Base-by-base conservation (phyloP, 2,113 vertebrate genomes). In the Corythoichthys haematopterus region DNA sequence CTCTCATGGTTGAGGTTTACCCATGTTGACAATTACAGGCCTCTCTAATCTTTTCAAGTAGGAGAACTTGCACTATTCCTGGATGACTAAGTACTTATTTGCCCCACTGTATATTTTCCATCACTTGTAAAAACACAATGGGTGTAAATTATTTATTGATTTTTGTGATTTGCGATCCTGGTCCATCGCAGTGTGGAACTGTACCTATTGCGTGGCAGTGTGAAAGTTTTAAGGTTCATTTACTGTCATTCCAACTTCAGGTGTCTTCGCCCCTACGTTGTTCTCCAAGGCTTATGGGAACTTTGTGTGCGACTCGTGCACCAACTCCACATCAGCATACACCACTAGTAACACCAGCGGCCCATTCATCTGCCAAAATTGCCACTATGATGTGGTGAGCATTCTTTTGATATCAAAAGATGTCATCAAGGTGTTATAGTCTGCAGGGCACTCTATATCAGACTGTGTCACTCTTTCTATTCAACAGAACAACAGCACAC, bases 261-360 rank as follows among this genome's bases (percentile, higher is more conserved):
- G 95, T 28, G 94, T 94, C 51, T 96, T 96, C 67, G 94, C 95
- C 7, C 94, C 94, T 0, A 95, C 94, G 0, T 82, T 96, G 38
- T 96, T 96, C 85, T 95, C 94, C 76, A 96, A 96, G 87, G 93
- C 93, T 2, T 96, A 95, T 0, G 94, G 94, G 50, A 94, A 89
- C 81, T 74, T 96, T 81, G 84, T 96, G 14, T 96, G 95, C 0
- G 92, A 92, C 0, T 89, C 90, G 65, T 96, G 94, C 80, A 92
- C 91, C 74, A 93, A 91, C 6, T 65, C 91, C 65, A 83, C 88
- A 0, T 88, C 84, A 65, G 77, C 65, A 69, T 93, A 90, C 71
- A 85, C 68, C 0, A 88, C 88, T 6, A 90, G 91, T 0, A 94
- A 90, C 71, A 85, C 68, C 0, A 88, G 89, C 8, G 90, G 91